phyloP scores from a whole-genome alignment of 2,113 vertebrate genomes.

The Daphoenositta chrysoptera region DNA sequence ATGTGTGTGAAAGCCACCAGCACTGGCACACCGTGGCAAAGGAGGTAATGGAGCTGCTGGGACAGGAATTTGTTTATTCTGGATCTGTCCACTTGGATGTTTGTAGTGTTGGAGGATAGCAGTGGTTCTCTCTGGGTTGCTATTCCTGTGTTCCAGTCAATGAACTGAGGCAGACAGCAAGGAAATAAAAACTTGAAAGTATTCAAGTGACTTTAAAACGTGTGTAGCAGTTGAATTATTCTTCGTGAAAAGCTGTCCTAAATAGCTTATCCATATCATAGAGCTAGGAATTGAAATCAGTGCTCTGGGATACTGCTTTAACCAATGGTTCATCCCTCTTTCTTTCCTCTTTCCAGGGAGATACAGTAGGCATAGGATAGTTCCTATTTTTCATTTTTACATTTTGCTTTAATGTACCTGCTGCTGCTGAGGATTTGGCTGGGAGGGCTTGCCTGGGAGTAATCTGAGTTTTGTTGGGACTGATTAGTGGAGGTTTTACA shows the following conservation, averaged over 20 bases:
- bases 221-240: neutral
- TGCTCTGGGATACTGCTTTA: neutral
- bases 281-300: neutral
- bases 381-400: neutral
- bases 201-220: neutral
- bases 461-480: neutral
- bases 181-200: neutral
- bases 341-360: neutral
- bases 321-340: neutral
- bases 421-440: conserved; percentile 22
- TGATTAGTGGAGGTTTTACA: conserved; percentile 39
- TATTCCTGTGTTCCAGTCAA: neutral
- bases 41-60: conserved; percentile 76
- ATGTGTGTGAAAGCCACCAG: conserved; percentile 91
- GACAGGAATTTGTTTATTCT: neutral
- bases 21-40: conserved; percentile 91
- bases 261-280: neutral
- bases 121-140: neutral
- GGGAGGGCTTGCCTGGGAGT: neutral
- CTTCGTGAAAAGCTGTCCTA: neutral
- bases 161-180: neutral
- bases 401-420: neutral
- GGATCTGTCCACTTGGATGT: neutral
- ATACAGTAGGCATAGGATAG: neutral
- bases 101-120: neutral